Conservation (phyloP, 2,888 invertebrate species). For the Orchestes rusci region DNA sequence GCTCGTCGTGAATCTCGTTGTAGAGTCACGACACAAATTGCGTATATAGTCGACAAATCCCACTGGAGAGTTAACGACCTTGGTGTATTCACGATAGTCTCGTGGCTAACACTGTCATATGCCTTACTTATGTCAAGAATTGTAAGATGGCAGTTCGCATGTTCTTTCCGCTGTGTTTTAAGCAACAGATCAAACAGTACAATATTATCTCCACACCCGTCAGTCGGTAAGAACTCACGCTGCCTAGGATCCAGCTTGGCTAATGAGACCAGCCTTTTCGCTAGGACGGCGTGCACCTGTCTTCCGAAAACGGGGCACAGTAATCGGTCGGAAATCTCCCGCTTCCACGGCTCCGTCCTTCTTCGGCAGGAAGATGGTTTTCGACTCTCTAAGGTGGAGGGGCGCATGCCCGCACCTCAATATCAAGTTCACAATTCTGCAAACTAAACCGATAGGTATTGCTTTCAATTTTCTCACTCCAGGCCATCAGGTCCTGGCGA, state of each 20-base stretch:
- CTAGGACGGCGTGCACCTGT: constrained; percentile 1
- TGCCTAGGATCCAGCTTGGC: constrained; percentile 4
- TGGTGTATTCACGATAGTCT: constrained; percentile 31
- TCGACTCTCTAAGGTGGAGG: not conserved
- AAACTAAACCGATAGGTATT: not conserved
- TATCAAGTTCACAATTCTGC: not conserved
- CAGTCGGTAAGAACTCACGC: constrained; percentile 3
- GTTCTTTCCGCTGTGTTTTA: not conserved
- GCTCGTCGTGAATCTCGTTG: not conserved
- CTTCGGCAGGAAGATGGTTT: not conserved
- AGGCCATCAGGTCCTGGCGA: not conserved
- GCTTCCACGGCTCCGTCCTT: not conserved
- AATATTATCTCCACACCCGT: constrained; percentile 2
- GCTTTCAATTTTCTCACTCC: not conserved
- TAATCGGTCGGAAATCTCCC: constrained; percentile 9
- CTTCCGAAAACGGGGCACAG: not conserved
- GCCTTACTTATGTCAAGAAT: constrained; percentile 42
- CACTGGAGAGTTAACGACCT: constrained; percentile 33
- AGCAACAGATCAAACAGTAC: constrained; percentile 1
- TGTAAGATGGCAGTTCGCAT: not conserved
- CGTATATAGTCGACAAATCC: not conserved
- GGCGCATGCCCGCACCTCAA: not conserved
- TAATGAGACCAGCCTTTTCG: not conserved
- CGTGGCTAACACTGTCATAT: constrained; percentile 36
- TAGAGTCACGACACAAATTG: not conserved